Evolutionary conservation across 2,797 vertebrate genomes (phyloP).

Genomic region (Lagothrix lagotricha): DNA sequence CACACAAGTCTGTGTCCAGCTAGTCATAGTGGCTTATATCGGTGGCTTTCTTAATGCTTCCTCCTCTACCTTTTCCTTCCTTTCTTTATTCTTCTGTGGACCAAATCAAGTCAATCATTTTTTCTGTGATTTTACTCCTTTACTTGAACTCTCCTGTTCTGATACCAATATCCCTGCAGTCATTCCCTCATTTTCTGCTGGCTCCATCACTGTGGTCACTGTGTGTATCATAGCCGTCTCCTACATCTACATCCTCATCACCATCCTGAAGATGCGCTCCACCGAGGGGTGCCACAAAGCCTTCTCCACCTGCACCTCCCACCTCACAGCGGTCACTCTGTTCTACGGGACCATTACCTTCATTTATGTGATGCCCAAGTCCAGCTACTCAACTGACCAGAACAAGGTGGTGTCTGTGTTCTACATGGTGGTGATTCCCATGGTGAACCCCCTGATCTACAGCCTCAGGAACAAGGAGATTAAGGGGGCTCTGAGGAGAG

Average conservation of each 20-base stretch:
- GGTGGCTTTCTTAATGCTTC: constrained; percentile 50
- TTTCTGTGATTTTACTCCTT: not conserved
- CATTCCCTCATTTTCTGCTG: not conserved
- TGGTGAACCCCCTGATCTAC: constrained; percentile 47
- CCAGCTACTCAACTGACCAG: constrained; percentile 36
- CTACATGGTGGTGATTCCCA: constrained; percentile 38
- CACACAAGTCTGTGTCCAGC: not conserved
- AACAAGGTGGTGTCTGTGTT: constrained; percentile 50
- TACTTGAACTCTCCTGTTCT: not conserved
- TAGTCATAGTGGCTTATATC: constrained; percentile 64
- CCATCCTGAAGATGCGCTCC: constrained; percentile 46
- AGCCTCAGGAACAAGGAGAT: constrained; percentile 41
- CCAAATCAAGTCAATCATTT: constrained; percentile 42
- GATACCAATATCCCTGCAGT: not conserved
- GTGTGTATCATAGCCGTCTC: constrained; percentile 52
- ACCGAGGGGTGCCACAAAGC: constrained; percentile 49
- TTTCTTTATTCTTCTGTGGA: constrained; percentile 61
- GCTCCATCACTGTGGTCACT: not conserved
- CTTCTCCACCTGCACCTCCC: constrained; percentile 73
- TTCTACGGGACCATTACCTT: constrained; percentile 40
- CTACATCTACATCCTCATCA: constrained; percentile 58
- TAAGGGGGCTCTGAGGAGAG: constrained; percentile 6
- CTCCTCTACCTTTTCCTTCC: not conserved
- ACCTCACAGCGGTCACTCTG: constrained; percentile 52
- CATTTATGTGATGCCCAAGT: constrained; percentile 48